Conservation (phyloP, 2,888 invertebrate genomes). For the Meteorus cinctellus region DNA sequence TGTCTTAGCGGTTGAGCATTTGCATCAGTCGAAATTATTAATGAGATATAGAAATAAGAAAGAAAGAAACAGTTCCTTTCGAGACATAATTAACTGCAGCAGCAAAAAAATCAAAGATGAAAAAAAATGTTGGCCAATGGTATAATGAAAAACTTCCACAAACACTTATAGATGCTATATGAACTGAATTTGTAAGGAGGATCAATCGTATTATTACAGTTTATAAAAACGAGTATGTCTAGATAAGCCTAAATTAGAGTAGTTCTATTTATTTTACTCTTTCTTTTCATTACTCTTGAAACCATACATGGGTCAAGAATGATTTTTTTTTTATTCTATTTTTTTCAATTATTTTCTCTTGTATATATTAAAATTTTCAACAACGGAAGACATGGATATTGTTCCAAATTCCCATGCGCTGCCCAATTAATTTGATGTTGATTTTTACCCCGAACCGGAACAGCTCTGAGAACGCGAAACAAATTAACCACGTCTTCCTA, state of each 20-base stretch:
- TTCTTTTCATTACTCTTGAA: constrained; percentile 44
- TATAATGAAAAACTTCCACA: constrained; percentile 55
- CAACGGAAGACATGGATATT: constrained; percentile 47
- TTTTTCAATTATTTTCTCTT: constrained; percentile 27
- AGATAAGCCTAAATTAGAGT: constrained; percentile 59
- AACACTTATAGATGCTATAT: constrained; percentile 57
- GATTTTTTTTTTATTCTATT: constrained; percentile 52
- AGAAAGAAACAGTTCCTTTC: constrained; percentile 38
- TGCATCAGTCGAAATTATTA: constrained; percentile 44
- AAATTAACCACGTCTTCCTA: constrained; percentile 29
- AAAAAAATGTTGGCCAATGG: not conserved
- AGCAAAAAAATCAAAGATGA: constrained; percentile 51
- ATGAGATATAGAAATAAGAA: constrained; percentile 38
- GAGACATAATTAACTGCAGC: constrained; percentile 50
- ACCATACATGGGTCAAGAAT: constrained; percentile 54
- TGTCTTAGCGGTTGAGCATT: constrained; percentile 42
- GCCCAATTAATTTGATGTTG: constrained; percentile 50
- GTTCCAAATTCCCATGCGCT: constrained; percentile 22
- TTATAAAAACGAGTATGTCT: constrained; percentile 59
- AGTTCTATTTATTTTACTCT: constrained; percentile 61
- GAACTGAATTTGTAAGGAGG: constrained; percentile 48
- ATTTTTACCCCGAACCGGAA: constrained; percentile 59
- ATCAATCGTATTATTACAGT: constrained; percentile 59
- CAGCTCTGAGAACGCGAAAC: constrained; percentile 5
- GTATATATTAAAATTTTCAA: constrained; percentile 61